These are phyloP conservation scores for Threskiornis aethiopicus DNA, from an alignment of 2,797 vertebrate species.

Conservation along the genomic window DNA sequence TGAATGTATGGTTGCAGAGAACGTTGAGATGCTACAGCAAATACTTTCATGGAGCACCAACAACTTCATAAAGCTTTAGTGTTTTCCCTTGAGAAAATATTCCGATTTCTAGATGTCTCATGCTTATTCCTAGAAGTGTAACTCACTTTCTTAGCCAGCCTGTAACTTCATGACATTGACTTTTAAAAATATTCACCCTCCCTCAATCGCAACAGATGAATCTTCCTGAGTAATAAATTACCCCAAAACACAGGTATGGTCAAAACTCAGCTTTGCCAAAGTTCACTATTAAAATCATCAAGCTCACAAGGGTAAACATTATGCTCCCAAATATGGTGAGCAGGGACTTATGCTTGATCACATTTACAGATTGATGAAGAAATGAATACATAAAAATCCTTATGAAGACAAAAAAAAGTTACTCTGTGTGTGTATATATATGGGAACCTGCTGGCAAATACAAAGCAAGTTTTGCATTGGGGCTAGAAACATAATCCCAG, in stretches of 20 bases:
- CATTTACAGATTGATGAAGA: neutral
- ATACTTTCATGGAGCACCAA: neutral
- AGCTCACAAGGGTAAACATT: neutral
- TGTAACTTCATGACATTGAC: neutral
- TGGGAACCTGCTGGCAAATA: neutral
- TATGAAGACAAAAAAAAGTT: neutral
- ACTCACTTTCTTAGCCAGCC: neutral
- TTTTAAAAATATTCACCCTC: neutral
- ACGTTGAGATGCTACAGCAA: neutral
- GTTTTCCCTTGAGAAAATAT: neutral
- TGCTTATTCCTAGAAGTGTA: neutral
- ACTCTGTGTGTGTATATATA: neutral
- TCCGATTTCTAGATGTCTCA: neutral
- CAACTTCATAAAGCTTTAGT: neutral
- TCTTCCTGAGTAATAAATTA: neutral
- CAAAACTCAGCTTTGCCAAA: neutral
- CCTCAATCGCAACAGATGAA: rapidly evolving
- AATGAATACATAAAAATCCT: neutral
- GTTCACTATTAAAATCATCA: neutral
- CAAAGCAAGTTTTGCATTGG: neutral
- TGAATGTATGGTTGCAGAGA: neutral
- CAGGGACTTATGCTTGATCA: neutral
- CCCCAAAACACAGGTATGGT: neutral
- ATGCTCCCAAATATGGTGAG: neutral
- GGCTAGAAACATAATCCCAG: neutral